Conservation (phyloP, 2,888 invertebrate genomes). For the Microchrysa polita region DNA sequence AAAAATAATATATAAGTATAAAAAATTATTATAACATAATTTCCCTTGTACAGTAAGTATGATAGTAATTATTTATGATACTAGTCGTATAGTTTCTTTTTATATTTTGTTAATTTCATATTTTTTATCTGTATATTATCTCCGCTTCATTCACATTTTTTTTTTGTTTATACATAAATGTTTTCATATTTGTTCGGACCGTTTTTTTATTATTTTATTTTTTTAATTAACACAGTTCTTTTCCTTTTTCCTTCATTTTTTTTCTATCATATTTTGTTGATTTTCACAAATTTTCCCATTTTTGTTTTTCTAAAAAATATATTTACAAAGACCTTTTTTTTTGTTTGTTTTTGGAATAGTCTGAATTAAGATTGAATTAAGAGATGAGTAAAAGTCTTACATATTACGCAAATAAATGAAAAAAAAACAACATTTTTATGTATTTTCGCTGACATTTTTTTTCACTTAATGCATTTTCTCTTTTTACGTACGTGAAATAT, state of each 20-base stretch:
- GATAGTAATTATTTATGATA: too few relatives aligned
- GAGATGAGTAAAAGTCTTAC: constrained; percentile 23
- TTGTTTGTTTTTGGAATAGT: too few relatives aligned
- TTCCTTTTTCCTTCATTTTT: constrained; percentile 10
- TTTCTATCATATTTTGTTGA: too few relatives aligned
- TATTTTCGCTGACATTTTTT: too few relatives aligned
- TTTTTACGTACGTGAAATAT: too few relatives aligned
- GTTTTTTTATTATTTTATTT: too few relatives aligned
- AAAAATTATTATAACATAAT: constrained; percentile 49
- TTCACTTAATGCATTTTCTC: constrained; percentile 10
- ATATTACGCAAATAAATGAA: constrained; percentile 9
- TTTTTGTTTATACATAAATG: too few relatives aligned
- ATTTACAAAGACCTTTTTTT: constrained; percentile 25
- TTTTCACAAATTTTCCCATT: constrained; percentile 10
- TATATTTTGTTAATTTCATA: background rate
- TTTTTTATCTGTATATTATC: constrained; percentile 22
- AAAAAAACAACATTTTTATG: too few relatives aligned
- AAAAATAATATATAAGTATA: constrained; percentile 43
- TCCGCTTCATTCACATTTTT: constrained; percentile 18
- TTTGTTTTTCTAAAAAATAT: constrained; percentile 19
- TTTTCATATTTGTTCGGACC: constrained; percentile 44
- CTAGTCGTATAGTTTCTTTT: too few relatives aligned
- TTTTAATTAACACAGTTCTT: constrained; percentile 42
- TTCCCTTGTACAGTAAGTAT: constrained; percentile 49
- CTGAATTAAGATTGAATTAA: background rate